A percentile compares a stretch with the other conserved stretches of the same genome.
These are phyloP conservation scores for Leptoclinus maculatus DNA, from an alignment of 2,797 vertebrate genomes.

Conservation along the genomic window DNA sequence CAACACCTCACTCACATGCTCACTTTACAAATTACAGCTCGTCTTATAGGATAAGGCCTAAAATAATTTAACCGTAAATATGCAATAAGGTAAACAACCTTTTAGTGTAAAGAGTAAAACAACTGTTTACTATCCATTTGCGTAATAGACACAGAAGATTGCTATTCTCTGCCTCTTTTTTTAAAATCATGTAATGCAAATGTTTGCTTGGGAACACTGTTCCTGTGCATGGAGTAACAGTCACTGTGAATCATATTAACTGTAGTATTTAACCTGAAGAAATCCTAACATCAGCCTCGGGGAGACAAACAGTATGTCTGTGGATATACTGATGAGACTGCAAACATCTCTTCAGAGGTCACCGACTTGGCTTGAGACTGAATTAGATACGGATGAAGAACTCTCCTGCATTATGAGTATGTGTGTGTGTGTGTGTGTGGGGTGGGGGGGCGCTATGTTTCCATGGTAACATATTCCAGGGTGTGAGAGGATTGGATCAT, in stretches of 20 bases:
- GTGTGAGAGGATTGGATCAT: slow-evolving; percentile 77
- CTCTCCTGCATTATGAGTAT: slow-evolving; percentile 71
- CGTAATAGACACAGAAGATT: not conserved
- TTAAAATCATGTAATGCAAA: slow-evolving; percentile 6
- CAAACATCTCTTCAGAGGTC: slow-evolving; percentile 74
- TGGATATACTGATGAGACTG: slow-evolving; percentile 63
- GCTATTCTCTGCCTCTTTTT: not conserved
- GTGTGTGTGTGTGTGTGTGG: not conserved
- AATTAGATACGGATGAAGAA: slow-evolving; percentile 77
- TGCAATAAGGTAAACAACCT: not conserved
- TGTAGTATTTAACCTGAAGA: slow-evolving; percentile 56
- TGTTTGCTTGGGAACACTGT: slow-evolving; percentile 5
- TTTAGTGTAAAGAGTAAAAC: not conserved
- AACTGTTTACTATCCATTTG: not conserved
- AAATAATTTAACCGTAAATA: not conserved
- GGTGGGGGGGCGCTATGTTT: slow-evolving; percentile 57
- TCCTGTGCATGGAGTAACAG: slow-evolving; percentile 6
- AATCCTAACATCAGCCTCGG: slow-evolving; percentile 49
- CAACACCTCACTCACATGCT: not conserved
- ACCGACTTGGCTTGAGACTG: slow-evolving; percentile 73
- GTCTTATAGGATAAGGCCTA: not conserved
- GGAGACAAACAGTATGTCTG: slow-evolving; percentile 45
- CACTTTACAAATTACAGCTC: not conserved
- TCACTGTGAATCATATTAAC: slow-evolving; percentile 47
- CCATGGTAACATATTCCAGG: slow-evolving; percentile 77